Base-by-base conservation (phyloP, 2,113 vertebrate genomes). In the Neotoma lepida region DNA sequence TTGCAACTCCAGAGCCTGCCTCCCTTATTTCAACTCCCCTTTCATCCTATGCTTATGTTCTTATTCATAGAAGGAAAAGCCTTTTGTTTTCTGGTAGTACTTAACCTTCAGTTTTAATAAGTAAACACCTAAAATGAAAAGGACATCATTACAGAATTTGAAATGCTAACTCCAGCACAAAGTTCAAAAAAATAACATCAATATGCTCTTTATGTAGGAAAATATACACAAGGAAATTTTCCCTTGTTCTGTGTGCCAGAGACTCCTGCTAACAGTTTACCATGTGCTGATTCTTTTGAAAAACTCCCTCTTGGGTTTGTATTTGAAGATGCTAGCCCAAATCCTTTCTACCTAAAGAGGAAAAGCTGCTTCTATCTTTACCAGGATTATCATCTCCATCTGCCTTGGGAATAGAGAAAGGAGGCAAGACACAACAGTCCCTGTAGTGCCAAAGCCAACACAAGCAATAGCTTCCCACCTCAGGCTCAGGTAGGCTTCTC, bases 101-200 rank as follows among this genome's bases (percentile, higher is more conserved):
- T 93, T 92, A 66, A 76, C 9, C 41, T 4, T 64, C 54, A 46
- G 17, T 68, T 76, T 76, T 84, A 94, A 94, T 73, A 71, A 90
- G 8, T 76, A 61, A 64, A 66, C 76, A 63, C 51, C 73, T 64
- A 44, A 73, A 71, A 93, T 46, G 18, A 91, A 39, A 66, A 66
- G 6, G 3, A 70, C 61, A 86, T 90, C 6, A 66, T 58, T 81
- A 74, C 18, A 49, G 33, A 89, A 94, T 88, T 33, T 61, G 74
- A 89, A 93, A 64, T 41, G 39, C n/a, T 84, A 63, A 64, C 33
- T 87, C n/a, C 9, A 54, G 26, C 15, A 87, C 20, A 61, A 86
- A 66, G 66, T 44, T 51, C 26, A 51, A 94, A 74, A 66, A 71
- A 93, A 82, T 61, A n/a, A 26, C 61, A 63, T 12, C 7, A 81